A percentile compares a stretch with the other conserved stretches of the same genome.
phyloP scores from a whole-genome alignment of 1,140 invertebrate species.

The Ridgeia piscesae region DNA sequence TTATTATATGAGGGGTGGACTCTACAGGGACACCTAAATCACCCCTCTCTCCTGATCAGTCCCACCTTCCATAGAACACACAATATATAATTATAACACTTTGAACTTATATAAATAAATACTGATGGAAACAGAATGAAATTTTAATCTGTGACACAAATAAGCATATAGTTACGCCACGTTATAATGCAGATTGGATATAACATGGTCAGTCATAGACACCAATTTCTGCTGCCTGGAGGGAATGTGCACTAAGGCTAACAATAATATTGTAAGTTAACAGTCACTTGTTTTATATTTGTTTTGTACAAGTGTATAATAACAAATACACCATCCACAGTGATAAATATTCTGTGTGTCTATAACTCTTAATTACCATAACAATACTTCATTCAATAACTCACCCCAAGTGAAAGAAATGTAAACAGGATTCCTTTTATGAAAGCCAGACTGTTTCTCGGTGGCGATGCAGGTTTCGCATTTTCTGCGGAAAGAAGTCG shows the following conservation, averaged over 20 bases:
- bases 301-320: not conserved
- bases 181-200: not conserved
- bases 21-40: not conserved
- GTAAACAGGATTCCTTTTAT: slow-evolving; percentile 37
- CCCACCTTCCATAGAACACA: too few relatives aligned
- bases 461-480: not conserved
- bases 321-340: not conserved
- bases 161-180: too few relatives aligned
- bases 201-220: too few relatives aligned
- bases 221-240: too few relatives aligned
- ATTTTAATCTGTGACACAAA: too few relatives aligned
- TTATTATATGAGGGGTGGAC: not conserved
- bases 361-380: not conserved
- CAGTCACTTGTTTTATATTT: not conserved
- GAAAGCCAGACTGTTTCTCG: slow-evolving; percentile 11
- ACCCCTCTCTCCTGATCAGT: too few relatives aligned
- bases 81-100: too few relatives aligned
- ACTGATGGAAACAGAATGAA: too few relatives aligned
- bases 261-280: too few relatives aligned
- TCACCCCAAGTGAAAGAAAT: slow-evolving; percentile 36
- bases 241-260: too few relatives aligned
- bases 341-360: not conserved
- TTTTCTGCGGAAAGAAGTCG: slow-evolving; percentile 1
- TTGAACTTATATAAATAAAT: too few relatives aligned
- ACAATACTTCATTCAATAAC: slow-evolving; percentile 15